Evolutionary conservation across 2,113 vertebrate genomes (phyloP).

Genomic region (Rattus rattus): DNA sequence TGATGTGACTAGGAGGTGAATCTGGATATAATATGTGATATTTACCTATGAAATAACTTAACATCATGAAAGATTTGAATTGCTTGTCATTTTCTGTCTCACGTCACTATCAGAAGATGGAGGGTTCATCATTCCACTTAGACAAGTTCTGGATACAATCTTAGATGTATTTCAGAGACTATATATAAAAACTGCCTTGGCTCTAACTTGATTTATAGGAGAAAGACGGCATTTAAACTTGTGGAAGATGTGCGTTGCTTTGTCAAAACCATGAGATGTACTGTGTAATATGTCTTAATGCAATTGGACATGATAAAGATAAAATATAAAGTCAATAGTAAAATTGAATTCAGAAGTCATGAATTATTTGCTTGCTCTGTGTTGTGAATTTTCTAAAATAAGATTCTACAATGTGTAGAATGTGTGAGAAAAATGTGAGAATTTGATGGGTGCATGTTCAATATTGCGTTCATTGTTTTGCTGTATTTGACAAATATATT

Average conservation of each 20-base stretch:
- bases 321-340: constrained; percentile 68
- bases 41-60: constrained; percentile 67
- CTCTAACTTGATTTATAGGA: constrained; percentile 72
- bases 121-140: constrained; percentile 60
- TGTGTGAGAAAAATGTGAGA: neutral
- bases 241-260: constrained; percentile 51
- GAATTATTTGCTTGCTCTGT: neutral
- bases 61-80: constrained; percentile 62
- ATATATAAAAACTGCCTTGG: constrained; percentile 44
- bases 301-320: constrained; percentile 53
- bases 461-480: neutral
- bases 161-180: constrained; percentile 56
- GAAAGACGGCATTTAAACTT: constrained; percentile 69
- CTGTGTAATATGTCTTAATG: constrained; percentile 63
- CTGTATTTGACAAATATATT: neutral
- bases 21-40: constrained; percentile 56
- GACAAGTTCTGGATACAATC: constrained; percentile 62
- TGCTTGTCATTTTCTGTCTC: constrained; percentile 43
- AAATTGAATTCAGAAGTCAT: constrained; percentile 23
- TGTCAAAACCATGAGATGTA: constrained; percentile 59
- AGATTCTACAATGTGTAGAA: constrained; percentile 26
- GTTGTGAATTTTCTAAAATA: constrained; percentile 12
- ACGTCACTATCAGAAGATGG: constrained; percentile 66
- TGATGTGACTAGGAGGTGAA: constrained; percentile 59
- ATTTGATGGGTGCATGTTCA: neutral